phyloP scores from a whole-genome alignment of 2,113 vertebrate species.

The Erythrocercus mccallii region DNA sequence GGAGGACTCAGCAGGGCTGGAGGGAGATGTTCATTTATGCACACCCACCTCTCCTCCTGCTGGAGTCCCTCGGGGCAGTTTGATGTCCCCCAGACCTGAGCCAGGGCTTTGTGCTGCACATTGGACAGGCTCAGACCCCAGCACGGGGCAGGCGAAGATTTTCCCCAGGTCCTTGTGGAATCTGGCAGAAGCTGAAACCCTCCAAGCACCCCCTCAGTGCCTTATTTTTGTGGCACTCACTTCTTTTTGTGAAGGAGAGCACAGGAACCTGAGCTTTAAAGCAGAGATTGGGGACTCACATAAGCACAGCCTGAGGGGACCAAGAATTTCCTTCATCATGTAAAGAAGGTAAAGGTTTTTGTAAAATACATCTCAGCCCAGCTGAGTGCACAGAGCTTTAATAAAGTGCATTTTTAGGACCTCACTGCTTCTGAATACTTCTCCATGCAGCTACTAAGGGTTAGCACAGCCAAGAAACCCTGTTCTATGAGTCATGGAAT shows the following conservation, averaged over 20 bases:
- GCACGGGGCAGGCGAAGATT: accelerated
- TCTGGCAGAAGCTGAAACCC: not conserved
- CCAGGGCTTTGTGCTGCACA: not conserved
- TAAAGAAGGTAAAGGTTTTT: not conserved
- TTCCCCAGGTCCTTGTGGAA: not conserved
- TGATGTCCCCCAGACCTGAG: no score
- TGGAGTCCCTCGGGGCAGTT: not conserved
- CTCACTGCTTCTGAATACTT: not conserved
- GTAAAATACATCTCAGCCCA: not conserved
- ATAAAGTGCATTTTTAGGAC: not conserved
- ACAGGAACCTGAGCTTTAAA: not conserved
- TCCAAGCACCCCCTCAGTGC: not conserved
- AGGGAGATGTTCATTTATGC: not conserved
- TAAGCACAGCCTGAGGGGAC: not conserved
- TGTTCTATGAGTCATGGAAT: not conserved
- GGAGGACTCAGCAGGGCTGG: not conserved
- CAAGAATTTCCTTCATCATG: accelerated
- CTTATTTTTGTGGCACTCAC: not conserved
- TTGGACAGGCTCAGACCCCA: not conserved
- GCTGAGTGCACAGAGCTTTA: not conserved
- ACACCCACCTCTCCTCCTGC: not conserved
- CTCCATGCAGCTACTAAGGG: not conserved
- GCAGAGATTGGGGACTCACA: not conserved
- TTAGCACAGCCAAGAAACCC: not conserved
- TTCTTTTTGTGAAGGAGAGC: not conserved